These are phyloP conservation scores for Micrasema minimum DNA, from an alignment of 1,140 invertebrate genomes.

Conservation along the genomic window DNA sequence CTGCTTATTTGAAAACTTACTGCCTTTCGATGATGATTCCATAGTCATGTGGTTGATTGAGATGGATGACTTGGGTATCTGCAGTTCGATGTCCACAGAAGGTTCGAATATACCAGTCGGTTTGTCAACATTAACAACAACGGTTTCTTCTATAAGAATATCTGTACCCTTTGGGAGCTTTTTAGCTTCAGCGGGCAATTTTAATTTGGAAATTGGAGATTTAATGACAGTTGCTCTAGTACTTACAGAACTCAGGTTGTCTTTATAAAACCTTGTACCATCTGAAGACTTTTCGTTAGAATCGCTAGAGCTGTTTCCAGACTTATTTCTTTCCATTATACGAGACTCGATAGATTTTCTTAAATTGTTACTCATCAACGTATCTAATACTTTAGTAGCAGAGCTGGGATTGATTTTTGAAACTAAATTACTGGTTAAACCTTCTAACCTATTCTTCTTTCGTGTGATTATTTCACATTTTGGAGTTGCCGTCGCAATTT, in stretches of 20 bases:
- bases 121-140: slow-evolving; percentile 64
- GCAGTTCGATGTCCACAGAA: slow-evolving; percentile 71
- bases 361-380: slow-evolving; percentile 65
- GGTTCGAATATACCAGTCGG: slow-evolving; percentile 74
- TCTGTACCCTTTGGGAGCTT: slow-evolving; percentile 59
- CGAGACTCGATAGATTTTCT: slow-evolving; percentile 66
- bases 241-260: slow-evolving; percentile 58
- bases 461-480: slow-evolving; percentile 68
- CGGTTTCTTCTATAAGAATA: slow-evolving; percentile 56
- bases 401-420: slow-evolving; percentile 67
- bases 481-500: slow-evolving; percentile 62
- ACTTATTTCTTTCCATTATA: slow-evolving; percentile 64
- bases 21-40: slow-evolving; percentile 15
- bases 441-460: slow-evolving; percentile 70
- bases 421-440: slow-evolving; percentile 66
- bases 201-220: slow-evolving; percentile 66
- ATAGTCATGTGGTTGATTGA: slow-evolving; percentile 49
- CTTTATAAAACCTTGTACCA: slow-evolving; percentile 57
- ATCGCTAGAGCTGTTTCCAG: slow-evolving; percentile 54
- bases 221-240: slow-evolving; percentile 67
- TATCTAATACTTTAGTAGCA: slow-evolving; percentile 65
- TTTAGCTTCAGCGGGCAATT: slow-evolving; percentile 62
- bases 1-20: slow-evolving; percentile 31
- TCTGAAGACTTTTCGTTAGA: slow-evolving; percentile 56
- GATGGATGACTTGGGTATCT: slow-evolving; percentile 69